Base-by-base conservation (phyloP, 2,113 vertebrate species). In the Formicarius rufipectus region DNA sequence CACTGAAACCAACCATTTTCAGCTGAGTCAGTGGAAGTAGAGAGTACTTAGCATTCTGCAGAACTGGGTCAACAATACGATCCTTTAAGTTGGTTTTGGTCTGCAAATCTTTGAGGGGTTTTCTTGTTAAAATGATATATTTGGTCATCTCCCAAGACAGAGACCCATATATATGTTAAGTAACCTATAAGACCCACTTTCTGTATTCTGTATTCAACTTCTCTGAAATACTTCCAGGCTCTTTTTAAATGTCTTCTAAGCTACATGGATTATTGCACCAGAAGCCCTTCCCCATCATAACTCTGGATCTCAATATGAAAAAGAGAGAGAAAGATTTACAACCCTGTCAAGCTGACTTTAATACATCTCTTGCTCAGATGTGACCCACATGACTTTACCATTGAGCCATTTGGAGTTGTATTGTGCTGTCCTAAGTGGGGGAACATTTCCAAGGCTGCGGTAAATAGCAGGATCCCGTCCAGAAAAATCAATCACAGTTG, bases 391-490 rank as follows among this genome's bases (percentile, higher is more conserved):
- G 53, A 92, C 55, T 94, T 92, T 98, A 99, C 99, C 99, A 49
- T 99, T 99, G 96, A 99, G 99, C 99, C 99, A 99, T 79, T 99
- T 99, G 96, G 99, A 99, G 98, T 99, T 99, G 97, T 99, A 99
- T 92, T 99, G 99, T 33, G 99, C 99, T 2, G 99, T 99, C 75
- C 99, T 98, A 33, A 99, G 98, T 1, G 99, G 99, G 0, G 99
- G 99, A 98, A 99, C 98, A 6, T 98, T 99, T 52, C 99, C 99
- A 95, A 99, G 98, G 97, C 99, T 99, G 95, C 99, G 99, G 97
- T 99, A 99, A 96, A 99, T 99, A 96, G 99, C 99, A 2, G 99
- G 99, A 97, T 99, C 99, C 18, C 99, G 98, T 44, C 99, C 99
- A 3, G 99, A 99, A 98, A 99, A 99, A 98, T 99, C 99, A 31